phyloP scores from a whole-genome alignment of 1,140 invertebrate genomes.

The Caerostris darwini region DNA sequence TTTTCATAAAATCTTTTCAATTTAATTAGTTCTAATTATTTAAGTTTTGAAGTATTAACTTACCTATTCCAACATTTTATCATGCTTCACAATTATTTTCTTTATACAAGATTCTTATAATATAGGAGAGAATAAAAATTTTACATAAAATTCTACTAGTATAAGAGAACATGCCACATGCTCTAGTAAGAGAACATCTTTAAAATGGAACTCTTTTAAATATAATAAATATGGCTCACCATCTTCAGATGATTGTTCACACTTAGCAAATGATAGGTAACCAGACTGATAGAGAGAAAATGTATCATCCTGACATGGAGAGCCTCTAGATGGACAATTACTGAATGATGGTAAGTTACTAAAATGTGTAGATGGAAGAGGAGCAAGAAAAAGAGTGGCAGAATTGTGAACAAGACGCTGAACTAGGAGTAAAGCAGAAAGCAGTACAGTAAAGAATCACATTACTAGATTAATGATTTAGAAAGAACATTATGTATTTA shows the following conservation, averaged over 20 bases:
- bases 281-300: constrained; percentile 33
- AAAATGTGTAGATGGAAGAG: constrained; percentile 52
- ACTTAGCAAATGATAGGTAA: constrained; percentile 38
- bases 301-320: constrained; percentile 41
- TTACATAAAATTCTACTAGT: too few relatives aligned
- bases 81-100: too few relatives aligned
- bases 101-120: too few relatives aligned
- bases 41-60: too few relatives aligned
- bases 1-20: too few relatives aligned
- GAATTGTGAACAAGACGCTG: constrained; percentile 70
- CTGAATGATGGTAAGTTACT: constrained; percentile 42
- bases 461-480: too few relatives aligned
- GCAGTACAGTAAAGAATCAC: background rate
- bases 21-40: too few relatives aligned
- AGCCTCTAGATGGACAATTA: constrained; percentile 54
- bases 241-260: constrained; percentile 42
- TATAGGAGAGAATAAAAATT: too few relatives aligned
- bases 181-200: background rate
- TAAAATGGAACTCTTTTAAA: background rate
- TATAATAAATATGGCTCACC: constrained; percentile 38
- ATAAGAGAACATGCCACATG: background rate
- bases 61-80: too few relatives aligned
- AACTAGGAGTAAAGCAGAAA: constrained; percentile 51
- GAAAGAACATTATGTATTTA: too few relatives aligned
- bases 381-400: constrained; percentile 71